Base-by-base conservation (phyloP, 2,888 invertebrate species). In the Stegana nigrithorax region DNA sequence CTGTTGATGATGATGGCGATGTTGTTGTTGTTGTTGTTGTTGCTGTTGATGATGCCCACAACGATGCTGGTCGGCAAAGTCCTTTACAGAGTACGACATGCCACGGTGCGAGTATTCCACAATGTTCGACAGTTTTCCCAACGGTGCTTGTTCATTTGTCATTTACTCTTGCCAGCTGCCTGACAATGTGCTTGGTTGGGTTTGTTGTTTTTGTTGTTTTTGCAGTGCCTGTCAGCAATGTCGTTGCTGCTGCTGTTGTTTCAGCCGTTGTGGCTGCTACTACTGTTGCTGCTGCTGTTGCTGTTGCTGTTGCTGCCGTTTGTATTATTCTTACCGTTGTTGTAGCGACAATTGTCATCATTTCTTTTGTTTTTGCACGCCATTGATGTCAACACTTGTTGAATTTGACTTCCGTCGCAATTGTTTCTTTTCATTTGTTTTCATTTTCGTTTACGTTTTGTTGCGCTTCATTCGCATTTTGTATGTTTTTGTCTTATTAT, bases 311-410 rank as follows among this genome's bases (percentile, higher is more conserved):
- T 26, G 14, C 27, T 44, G 39, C 58, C 32, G 27, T 59, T 61
- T 44, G 29, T 60, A 51, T 50, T 56, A 27, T 59, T 59, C 14
- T 44, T 62, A 32, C 23, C 44, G 44, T 50, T 63, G 59, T 60
- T 51, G 51, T 63, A 60, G 64, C 29, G 62, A 56, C 64, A 59
- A 57, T 58, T 64, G 64, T 42, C 27, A 32, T n/a, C 26, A 23
- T 29, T 36, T 23, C 29, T 39, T 53, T 61, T 55, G 57, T 32
- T 42, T 62, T 61, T 36, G 56, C 25, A 59, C 51, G 50, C 57
- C 39, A 25, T 14, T 21, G 14, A 23, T 26, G 51, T 26, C 53
- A 26, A 53, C 53, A 53, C 53, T 53, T 53, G 53, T 53, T 53
- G 53, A 53, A 25, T 47, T 47, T 25, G 25, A 47, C 32, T 53